Base-by-base conservation (phyloP, 2,113 vertebrate species). In the Alligator mississippiensis region DNA sequence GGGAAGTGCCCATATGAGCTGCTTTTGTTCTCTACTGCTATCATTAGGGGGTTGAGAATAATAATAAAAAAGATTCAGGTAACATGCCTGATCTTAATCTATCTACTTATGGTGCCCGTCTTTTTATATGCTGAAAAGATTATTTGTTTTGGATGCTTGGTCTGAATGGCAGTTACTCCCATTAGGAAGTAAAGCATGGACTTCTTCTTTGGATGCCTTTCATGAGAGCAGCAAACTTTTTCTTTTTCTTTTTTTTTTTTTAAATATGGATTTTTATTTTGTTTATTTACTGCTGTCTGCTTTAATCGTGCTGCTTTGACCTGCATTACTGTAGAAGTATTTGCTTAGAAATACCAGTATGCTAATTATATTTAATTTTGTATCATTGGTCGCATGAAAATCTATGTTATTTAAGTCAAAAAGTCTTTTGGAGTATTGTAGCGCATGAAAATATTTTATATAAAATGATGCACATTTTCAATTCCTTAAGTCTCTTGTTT, bases 1-100 rank as follows among this genome's bases (percentile, higher is more conserved):
- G 95, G 95, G 54, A 10, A 94, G 89, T 96, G 92, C 94, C 95
- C 90, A 95, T 95, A 96, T 96, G 93, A 96, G 94, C 96, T 93
- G 87, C 92, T 96, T 97, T 97, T 97, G 96, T 97, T 96, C 95
- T 96, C 95, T 96, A 88, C 96, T 97, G 93, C 95, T 97, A 92
- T 96, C 94, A 96, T 96, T 96, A 92, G 95, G 96, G 93, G 95
- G 92, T 96, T 95, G 96, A 94, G 93, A 95, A 89, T 93, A 95
- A 95, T 96, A 94, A 93, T 19, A 77, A 93, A 97, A 96, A 93
- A n/a, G 85, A 85, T 93, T 96, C 96, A 97, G 96, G 96, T 97
- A 97, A 97, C 92, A 96, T 66, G 95, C 96, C 96, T 97, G 96
- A 96, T 82, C 86, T 84, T 90, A 78, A 54, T 79, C n/a, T 5